These are phyloP conservation scores for Leptinotarsa lineolata DNA, from an alignment of 1,140 invertebrate genomes.

Conservation along the genomic window DNA sequence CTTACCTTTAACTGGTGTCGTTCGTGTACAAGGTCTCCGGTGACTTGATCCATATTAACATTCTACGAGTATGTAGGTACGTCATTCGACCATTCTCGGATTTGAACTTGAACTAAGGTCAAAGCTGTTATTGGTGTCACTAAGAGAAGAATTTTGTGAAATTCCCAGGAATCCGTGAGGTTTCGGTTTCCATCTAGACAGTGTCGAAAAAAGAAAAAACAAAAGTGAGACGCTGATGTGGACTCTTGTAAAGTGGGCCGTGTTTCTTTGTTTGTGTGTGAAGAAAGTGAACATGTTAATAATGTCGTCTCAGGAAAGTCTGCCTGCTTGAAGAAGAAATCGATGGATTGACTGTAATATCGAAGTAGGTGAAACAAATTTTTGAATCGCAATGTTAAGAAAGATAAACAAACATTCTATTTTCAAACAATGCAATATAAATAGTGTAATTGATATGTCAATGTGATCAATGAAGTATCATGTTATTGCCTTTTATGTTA, in stretches of 20 bases:
- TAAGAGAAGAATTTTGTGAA: not conserved
- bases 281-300: constrained; percentile 3
- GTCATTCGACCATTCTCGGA: not conserved
- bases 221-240: not conserved
- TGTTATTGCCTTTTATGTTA: too few species aligned
- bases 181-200: not conserved
- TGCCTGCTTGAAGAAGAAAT: not conserved
- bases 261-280: not conserved
- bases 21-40: not conserved
- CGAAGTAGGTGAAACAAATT: not conserved
- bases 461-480: too few species aligned
- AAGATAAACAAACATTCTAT: too few species aligned
- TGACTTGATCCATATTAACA: constrained; percentile 1
- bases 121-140: not conserved
- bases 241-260: not conserved
- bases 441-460: too few species aligned
- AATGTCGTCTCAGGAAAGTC: not conserved
- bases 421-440: too few species aligned
- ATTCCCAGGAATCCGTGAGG: not conserved
- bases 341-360: not conserved
- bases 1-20: not conserved
- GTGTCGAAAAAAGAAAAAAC: not conserved
- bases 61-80: constrained; percentile 5
- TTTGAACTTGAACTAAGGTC: not conserved
- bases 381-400: not conserved